phyloP scores from a whole-genome alignment of 2,797 vertebrate genomes.

The Scolopax bukidnonensis region DNA sequence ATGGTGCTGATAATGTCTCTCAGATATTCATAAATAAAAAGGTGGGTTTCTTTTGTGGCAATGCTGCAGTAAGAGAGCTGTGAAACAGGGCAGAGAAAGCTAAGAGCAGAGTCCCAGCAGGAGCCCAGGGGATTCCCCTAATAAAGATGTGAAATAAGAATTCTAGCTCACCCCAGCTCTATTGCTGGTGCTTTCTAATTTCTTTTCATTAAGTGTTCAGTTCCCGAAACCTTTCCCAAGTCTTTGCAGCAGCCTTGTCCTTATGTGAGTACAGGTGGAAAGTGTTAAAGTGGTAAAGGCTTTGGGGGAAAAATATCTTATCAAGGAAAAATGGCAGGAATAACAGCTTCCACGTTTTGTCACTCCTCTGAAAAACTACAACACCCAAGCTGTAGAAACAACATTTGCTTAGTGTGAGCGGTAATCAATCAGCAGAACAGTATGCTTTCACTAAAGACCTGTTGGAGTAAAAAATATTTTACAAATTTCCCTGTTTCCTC shows the following conservation, averaged over 20 bases:
- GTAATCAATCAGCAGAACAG: not conserved
- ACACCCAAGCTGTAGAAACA: not conserved
- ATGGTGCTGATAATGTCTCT: conserved; percentile 62
- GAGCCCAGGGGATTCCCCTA: not conserved
- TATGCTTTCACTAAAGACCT: not conserved
- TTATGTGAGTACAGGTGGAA: not conserved
- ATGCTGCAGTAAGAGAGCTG: not conserved
- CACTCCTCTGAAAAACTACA: not conserved
- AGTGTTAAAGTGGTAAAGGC: not conserved
- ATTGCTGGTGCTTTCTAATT: not conserved
- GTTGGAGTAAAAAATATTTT: not conserved
- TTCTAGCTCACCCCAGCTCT: not conserved
- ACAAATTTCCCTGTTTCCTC: not conserved
- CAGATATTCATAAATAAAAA: not conserved
- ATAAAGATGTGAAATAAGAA: not conserved
- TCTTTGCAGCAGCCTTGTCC: not conserved
- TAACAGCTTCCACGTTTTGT: not conserved
- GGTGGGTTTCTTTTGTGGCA: not conserved
- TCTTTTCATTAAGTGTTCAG: not conserved
- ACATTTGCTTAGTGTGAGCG: not conserved
- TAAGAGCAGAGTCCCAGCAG: not conserved
- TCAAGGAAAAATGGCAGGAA: not conserved
- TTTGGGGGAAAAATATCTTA: not conserved
- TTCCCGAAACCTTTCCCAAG: not conserved
- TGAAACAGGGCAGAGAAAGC: not conserved